Evolutionary conservation across 2,888 invertebrate genomes (phyloP), one percentile per base, ranked within the genome.

Genomic region (Caenorhabditis doughertyi): DNA sequence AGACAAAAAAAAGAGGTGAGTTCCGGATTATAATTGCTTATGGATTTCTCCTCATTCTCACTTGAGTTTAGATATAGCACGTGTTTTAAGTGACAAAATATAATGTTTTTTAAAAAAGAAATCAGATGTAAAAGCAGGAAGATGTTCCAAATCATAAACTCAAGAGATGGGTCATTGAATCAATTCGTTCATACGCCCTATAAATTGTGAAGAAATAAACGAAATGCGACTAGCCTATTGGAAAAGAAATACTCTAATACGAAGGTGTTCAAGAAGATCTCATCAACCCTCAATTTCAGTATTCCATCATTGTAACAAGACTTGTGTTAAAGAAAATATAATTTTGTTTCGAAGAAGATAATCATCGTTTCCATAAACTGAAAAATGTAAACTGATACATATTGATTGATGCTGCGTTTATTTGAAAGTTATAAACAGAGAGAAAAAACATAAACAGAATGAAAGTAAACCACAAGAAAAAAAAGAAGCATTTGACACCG

Each of bases 1-100:
- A 56, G 44, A 29, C 13, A 44, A 53, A 49, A 47, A 70, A 42
- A 55, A 3, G 16, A 39, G 39, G 49, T 60, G 49, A 39, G 72
- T 72, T 72, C 72, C 72, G 72, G 72, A 72, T 51, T 64, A 73
- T 73, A 73, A 73, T 73, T 73, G 73, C 53, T 21, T 53, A 55
- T 73, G 62, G 53, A 51, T 51, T 42, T 39, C 58, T 32, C 58
- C n/a, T 44, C 29, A 47, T 35, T 32, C 7, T 21, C 25, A 49
- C 51, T 62, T 60, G n/a, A n/a, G 9, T 35, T 62, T 21, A n/a
- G 8, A 35, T 1, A 32, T 18, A 47, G 18, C 18, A 51, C 13
- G 23, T 47, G 9, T 29, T 47, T 18, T 29, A 29, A 21, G 44
- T n/a, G n/a, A n/a, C n/a, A n/a, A n/a, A n/a, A n/a, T n/a, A n/a